Base-by-base conservation (phyloP, 2,797 vertebrate genomes). In the Bryconaethiops microstoma region DNA sequence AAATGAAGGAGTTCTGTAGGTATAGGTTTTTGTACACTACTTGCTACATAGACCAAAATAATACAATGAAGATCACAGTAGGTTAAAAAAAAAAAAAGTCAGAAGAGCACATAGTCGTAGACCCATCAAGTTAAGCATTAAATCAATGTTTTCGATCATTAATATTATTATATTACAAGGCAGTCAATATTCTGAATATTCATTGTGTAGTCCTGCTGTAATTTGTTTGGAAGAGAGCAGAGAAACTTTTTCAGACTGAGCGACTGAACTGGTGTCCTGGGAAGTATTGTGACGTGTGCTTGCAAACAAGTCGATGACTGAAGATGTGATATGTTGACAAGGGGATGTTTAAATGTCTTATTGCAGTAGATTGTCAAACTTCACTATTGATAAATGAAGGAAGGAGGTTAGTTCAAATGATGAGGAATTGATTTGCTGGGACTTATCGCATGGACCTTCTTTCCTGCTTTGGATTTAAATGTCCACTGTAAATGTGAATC, bases 21-120 rank as follows among this genome's bases (percentile, higher is more conserved):
- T 40, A 40, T 78, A 71, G 74, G 35, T 60, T 70, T 48, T 50
- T 83, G 39, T 77, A 60, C 48, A n/a, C 64, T 50, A 69, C 16
- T 35, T n/a, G 45, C 67, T 74, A 68, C 52, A 19, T 76, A 76
- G 74, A 71, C 45, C 74, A 68, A 76, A 81, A 81, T 35, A 68
- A 23, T 35, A 8, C 25, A 23, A 52, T 10, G 5, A 69, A 50
- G 78, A 68, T 19, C 29, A 57, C 42, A 39, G 72, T 80, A 76
- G 73, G 17, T 16, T 68, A 45, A 45, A 45, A 45, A 70, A 69
- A 62, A 55, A 55, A 73, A 65, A 65, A 23, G 2, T 14, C 69
- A 9, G 35, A 74, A 50, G 23, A 74, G 39, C 52, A 48, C 39
- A 29, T 74, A 67, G 62, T 59, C 48, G 39, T 79, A 73, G 35